Evolutionary conservation across 2,113 vertebrate genomes (phyloP).

Genomic region (Cyprinodon variegatus): DNA sequence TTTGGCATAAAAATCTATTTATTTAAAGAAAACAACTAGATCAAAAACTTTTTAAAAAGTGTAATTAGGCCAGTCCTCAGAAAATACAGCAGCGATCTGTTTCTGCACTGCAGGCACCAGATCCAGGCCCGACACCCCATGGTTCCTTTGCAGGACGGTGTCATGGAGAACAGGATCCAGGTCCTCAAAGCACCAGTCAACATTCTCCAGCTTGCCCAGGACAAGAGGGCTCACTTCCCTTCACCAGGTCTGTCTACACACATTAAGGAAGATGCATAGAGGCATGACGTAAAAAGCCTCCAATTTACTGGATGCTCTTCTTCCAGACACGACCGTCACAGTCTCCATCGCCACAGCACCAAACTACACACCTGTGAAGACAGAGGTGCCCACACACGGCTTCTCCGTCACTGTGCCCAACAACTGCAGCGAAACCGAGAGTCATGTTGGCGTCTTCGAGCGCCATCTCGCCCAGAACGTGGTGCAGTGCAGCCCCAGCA

Average conservation of each 20-base stretch:
- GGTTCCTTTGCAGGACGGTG: slow-evolving; percentile 78
- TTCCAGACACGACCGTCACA: slow-evolving; percentile 89
- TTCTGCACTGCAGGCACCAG: slow-evolving; percentile 78
- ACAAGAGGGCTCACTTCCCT: slow-evolving; percentile 89
- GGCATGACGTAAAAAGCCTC: not conserved
- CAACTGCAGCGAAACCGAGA: slow-evolving; percentile 84
- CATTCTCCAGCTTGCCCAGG: slow-evolving; percentile 87
- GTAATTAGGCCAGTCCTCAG: not conserved
- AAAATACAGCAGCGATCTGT: not conserved
- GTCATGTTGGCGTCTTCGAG: slow-evolving; percentile 84
- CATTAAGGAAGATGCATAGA: not conserved
- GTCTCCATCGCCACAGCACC: slow-evolving; percentile 91
- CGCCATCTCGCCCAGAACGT: slow-evolving; percentile 82
- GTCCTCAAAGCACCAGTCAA: slow-evolving; percentile 94
- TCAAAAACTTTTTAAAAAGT: not conserved
- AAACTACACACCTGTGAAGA: slow-evolving; percentile 89
- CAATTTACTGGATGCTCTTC: slow-evolving; percentile 7
- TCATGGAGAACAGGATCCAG: slow-evolving; percentile 90
- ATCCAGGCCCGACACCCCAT: slow-evolving; percentile 67
- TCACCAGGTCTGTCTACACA: slow-evolving; percentile 76
- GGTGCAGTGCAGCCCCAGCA: slow-evolving; percentile 86
- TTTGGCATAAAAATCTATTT: too few relatives aligned
- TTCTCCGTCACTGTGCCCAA: slow-evolving; percentile 87
- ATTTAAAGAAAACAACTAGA: too few relatives aligned
- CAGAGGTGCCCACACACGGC: slow-evolving; percentile 86